phyloP scores from a whole-genome alignment of 2,888 invertebrate species.

The Leucania comma region DNA sequence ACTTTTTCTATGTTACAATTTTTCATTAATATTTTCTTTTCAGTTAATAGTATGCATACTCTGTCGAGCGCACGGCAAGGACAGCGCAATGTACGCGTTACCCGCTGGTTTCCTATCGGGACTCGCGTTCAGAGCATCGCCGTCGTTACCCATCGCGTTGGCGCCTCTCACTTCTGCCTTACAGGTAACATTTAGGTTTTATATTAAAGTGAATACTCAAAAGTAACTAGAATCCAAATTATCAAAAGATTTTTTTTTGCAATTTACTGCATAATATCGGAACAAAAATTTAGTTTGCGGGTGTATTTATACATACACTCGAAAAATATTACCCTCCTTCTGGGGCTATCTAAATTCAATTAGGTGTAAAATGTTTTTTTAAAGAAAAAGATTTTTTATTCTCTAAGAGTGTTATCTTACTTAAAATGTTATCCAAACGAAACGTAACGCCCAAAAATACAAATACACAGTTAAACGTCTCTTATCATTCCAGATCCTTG shows the following conservation, averaged over 20 bases:
- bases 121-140: constrained; percentile 87
- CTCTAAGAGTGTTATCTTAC: too few relatives aligned
- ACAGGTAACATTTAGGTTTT: constrained; percentile 78
- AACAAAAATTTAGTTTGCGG: constrained; percentile 46
- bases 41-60: constrained; percentile 87
- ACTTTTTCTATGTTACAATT: too few relatives aligned
- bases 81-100: constrained; percentile 86
- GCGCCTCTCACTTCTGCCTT: constrained; percentile 89
- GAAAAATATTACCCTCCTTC: too few relatives aligned
- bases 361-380: too few relatives aligned
- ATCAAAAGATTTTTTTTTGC: too few relatives aligned
- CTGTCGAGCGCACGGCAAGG: constrained; percentile 80
- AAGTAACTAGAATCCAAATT: too few relatives aligned
- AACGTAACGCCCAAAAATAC: background rate
- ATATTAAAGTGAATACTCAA: too few relatives aligned
- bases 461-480: background rate
- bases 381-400: too few relatives aligned
- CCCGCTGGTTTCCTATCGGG: constrained; percentile 91
- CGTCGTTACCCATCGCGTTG: constrained; percentile 88
- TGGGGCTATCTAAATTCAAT: too few relatives aligned
- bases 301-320: too few relatives aligned
- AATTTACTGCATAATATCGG: too few relatives aligned
- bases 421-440: background rate
- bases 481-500: constrained; percentile 75
- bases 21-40: constrained; percentile 47